A percentile compares a stretch with the other conserved stretches of the same genome.
Evolutionary conservation across 2,113 vertebrate genomes (phyloP).

Genomic region (Pluvialis apricaria): DNA sequence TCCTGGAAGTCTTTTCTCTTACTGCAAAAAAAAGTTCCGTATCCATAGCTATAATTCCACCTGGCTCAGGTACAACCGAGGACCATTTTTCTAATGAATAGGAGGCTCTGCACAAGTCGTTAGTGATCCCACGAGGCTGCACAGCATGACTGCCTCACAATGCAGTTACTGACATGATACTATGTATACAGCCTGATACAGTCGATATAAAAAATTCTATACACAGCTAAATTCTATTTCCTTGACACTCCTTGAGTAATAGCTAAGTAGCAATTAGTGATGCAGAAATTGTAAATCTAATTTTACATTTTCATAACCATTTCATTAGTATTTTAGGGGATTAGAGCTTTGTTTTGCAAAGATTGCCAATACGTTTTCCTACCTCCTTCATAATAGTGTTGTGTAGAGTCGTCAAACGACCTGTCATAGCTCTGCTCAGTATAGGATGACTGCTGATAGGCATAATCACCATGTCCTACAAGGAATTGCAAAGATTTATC

Average conservation of each 20-base stretch:
- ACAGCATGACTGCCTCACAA: neutral
- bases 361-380: neutral
- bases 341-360: neutral
- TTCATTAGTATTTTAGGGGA: neutral
- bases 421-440: conserved; percentile 92
- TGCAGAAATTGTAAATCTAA: neutral
- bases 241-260: neutral
- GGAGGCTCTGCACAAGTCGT: neutral
- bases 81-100: neutral
- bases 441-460: conserved; percentile 91
- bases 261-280: neutral
- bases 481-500: neutral
- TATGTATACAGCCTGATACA: neutral
- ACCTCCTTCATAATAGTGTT: conserved; percentile 97
- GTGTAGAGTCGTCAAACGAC: conserved; percentile 89
- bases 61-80: neutral
- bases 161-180: neutral
- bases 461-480: conserved; percentile 88
- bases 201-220: neutral
- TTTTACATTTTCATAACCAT: neutral
- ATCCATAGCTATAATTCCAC: neutral
- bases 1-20: neutral
- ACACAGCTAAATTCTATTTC: neutral
- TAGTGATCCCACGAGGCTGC: neutral
- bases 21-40: neutral